Evolutionary conservation across 2,888 invertebrate genomes (phyloP).

Genomic region (Autographa gamma): DNA sequence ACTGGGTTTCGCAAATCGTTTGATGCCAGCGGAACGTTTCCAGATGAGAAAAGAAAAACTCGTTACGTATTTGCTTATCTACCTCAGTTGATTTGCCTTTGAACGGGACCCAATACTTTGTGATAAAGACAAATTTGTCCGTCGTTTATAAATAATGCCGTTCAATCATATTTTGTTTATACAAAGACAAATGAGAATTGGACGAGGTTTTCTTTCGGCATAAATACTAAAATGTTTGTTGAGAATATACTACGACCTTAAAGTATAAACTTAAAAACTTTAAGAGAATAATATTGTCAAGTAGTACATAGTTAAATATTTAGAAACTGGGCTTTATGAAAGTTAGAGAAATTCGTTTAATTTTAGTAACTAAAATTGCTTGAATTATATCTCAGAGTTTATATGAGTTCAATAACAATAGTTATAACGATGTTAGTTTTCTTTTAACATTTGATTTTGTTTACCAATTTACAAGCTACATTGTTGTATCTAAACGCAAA

Average conservation of each 20-base stretch:
- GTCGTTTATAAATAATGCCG: conserved; percentile 28
- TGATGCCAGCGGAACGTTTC: conserved; percentile 25
- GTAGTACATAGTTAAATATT: no score
- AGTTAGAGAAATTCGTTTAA: no score
- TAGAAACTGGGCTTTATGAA: no score
- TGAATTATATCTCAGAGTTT: no score
- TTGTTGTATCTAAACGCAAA: no score
- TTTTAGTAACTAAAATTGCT: no score
- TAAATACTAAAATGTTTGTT: neutral
- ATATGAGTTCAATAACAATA: no score
- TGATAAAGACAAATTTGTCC: conserved; percentile 15
- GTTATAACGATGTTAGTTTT: no score
- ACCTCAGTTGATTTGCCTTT: conserved; percentile 39
- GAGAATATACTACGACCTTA: neutral
- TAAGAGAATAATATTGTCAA: no score
- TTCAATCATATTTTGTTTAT: conserved; percentile 6
- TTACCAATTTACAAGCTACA: no score
- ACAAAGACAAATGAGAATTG: conserved; percentile 50
- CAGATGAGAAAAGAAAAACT: conserved; percentile 31
- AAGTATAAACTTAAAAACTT: neutral
- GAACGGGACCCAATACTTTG: conserved; percentile 41
- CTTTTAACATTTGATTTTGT: no score
- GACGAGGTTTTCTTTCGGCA: conserved; percentile 38
- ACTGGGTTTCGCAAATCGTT: conserved; percentile 23
- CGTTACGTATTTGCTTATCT: conserved; percentile 41